Conservation (phyloP, 2,797 vertebrate genomes). For the Phrynocephalus forsythii region DNA sequence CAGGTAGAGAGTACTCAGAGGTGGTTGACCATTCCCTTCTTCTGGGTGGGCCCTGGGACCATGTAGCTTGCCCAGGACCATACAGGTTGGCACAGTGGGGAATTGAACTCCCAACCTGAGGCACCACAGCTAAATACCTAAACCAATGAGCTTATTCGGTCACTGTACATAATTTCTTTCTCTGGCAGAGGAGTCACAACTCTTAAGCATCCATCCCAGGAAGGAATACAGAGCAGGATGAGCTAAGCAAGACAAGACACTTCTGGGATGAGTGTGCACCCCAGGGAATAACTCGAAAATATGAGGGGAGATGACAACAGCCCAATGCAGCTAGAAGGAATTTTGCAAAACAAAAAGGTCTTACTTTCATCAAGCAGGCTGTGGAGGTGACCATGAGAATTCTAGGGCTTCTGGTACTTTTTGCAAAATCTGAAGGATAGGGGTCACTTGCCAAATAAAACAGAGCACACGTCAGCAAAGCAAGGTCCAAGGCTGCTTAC, state of each 20-base stretch:
- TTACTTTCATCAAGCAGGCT: neutral
- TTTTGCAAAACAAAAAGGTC: neutral
- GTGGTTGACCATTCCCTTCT: too few species aligned
- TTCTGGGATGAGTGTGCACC: too few species aligned
- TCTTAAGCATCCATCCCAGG: neutral
- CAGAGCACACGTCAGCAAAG: slow-evolving; percentile 3
- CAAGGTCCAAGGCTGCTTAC: slow-evolving; percentile 26
- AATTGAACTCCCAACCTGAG: too few species aligned
- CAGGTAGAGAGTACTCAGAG: too few species aligned
- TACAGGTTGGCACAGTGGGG: too few species aligned
- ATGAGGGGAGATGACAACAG: neutral
- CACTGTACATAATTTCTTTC: neutral
- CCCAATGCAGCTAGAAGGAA: neutral
- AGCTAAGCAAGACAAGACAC: neutral
- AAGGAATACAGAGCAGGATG: neutral
- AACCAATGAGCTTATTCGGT: too few species aligned
- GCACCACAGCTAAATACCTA: too few species aligned
- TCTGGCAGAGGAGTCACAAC: neutral
- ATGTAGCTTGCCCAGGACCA: too few species aligned
- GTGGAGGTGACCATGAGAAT: neutral
- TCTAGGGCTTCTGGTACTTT: slow-evolving; percentile 1
- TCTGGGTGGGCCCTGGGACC: too few species aligned
- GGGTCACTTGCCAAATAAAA: slow-evolving; percentile 2
- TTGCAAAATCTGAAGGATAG: neutral
- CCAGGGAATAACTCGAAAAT: too few species aligned